These are phyloP conservation scores for Chydorus sphaericus DNA, from an alignment of 2,888 invertebrate species.

Conservation along the genomic window DNA sequence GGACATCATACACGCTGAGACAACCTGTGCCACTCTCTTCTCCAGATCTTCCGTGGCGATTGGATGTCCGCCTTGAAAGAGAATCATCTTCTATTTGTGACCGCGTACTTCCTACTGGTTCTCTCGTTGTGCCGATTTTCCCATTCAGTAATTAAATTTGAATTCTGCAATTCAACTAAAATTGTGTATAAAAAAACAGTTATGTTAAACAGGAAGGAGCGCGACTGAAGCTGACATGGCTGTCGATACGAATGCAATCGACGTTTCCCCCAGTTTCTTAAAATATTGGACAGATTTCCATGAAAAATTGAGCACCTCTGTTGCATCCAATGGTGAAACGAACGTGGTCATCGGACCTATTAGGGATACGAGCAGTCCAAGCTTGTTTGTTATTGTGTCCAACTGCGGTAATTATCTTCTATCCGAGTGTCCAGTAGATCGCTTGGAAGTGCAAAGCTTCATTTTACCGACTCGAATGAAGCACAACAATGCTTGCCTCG, in stretches of 20 bases:
- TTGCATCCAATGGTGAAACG: background rate
- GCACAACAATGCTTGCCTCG: background rate
- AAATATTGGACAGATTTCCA: background rate
- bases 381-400: conserved; percentile 1
- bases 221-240: background rate
- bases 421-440: background rate
- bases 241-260: conserved; percentile 1
- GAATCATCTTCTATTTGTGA: background rate
- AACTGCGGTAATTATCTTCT: background rate
- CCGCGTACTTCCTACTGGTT: no score
- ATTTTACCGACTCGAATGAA: conserved; percentile 3
- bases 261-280: background rate
- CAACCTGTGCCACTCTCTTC: background rate
- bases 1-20: background rate
- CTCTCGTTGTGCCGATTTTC: background rate
- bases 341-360: conserved; percentile 1
- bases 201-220: no score
- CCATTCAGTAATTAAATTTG: conserved; percentile 2
- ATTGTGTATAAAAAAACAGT: no score
- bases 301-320: background rate
- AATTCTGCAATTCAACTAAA: no score
- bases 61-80: conserved; percentile 7
- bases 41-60: background rate
- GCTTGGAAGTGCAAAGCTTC: conserved; percentile 10
- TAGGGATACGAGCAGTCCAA: background rate